These are phyloP conservation scores for Euwallacea similis DNA, from an alignment of 1,140 invertebrate species.

Conservation along the genomic window DNA sequence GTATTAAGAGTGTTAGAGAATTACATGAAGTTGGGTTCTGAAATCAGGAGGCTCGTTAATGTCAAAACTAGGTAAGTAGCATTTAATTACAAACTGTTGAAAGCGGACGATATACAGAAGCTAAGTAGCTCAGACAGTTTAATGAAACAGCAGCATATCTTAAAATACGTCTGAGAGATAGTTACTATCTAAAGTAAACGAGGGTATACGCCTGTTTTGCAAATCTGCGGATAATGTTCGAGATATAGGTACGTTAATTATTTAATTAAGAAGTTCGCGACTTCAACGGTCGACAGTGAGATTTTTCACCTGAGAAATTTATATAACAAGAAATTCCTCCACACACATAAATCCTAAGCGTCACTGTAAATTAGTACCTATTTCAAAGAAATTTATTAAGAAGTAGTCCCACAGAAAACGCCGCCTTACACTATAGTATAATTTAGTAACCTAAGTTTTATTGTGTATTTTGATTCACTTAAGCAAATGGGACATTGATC, in stretches of 20 bases:
- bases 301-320: too few relatives aligned
- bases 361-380: constrained; percentile 25
- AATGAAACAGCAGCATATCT: constrained; percentile 13
- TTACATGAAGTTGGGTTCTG: constrained; percentile 5
- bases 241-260: not conserved
- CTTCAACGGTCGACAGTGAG: not conserved
- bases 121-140: constrained; percentile 19
- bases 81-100: constrained; percentile 15
- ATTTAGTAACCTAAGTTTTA: constrained; percentile 22
- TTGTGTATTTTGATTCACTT: constrained; percentile 26
- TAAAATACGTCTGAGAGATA: constrained; percentile 3
- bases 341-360: constrained; percentile 14
- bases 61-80: constrained; percentile 6
- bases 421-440: constrained; percentile 21
- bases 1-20: constrained; percentile 4
- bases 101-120: constrained; percentile 3
- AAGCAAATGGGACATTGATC: not conserved
- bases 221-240: constrained; percentile 14
- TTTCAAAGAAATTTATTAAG: constrained; percentile 23
- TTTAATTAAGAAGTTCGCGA: not conserved
- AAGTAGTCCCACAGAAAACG: constrained; percentile 21
- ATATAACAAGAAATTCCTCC: constrained; percentile 6
- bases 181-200: constrained; percentile 13
- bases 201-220: constrained; percentile 5
- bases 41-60: not conserved